phyloP scores from a whole-genome alignment of 2,113 vertebrate species.

The Pelobates fuscus region DNA sequence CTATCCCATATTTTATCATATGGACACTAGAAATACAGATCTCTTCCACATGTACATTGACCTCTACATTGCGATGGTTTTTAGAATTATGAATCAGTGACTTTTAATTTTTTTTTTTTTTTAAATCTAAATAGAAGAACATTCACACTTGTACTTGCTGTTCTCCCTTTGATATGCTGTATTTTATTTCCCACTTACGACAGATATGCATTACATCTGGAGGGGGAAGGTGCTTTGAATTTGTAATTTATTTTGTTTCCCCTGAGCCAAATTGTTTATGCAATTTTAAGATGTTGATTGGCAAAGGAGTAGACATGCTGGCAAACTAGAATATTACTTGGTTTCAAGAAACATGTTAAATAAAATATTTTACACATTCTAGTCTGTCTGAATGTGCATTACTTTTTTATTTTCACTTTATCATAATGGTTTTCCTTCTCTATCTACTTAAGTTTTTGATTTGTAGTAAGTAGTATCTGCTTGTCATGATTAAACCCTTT shows the following conservation, averaged over 20 bases:
- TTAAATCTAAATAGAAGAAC: too few species aligned
- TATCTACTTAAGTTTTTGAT: too few species aligned
- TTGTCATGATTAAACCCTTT: too few species aligned
- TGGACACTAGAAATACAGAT: too few species aligned
- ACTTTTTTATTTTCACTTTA: neutral
- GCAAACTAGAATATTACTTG: slow-evolving; percentile 34
- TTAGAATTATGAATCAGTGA: too few species aligned
- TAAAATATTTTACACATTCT: slow-evolving; percentile 48
- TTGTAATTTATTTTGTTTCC: neutral
- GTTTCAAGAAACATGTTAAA: slow-evolving; percentile 37
- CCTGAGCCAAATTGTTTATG: neutral
- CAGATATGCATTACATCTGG: neutral
- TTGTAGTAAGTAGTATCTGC: too few species aligned
- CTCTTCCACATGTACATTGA: too few species aligned
- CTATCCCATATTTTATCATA: too few species aligned
- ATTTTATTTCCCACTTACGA: neutral
- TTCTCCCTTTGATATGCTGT: neutral
- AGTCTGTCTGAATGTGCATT: neutral
- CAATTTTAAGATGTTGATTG: slow-evolving; percentile 3
- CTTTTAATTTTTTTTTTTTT: neutral
- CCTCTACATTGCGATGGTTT: too few species aligned
- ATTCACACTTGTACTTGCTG: neutral
- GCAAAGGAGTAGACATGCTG: slow-evolving; percentile 7
- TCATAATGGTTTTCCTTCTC: too few species aligned
- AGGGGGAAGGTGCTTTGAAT: neutral